phyloP scores from a whole-genome alignment of 1,140 invertebrate species.

The Diplogasteroides magnus region DNA sequence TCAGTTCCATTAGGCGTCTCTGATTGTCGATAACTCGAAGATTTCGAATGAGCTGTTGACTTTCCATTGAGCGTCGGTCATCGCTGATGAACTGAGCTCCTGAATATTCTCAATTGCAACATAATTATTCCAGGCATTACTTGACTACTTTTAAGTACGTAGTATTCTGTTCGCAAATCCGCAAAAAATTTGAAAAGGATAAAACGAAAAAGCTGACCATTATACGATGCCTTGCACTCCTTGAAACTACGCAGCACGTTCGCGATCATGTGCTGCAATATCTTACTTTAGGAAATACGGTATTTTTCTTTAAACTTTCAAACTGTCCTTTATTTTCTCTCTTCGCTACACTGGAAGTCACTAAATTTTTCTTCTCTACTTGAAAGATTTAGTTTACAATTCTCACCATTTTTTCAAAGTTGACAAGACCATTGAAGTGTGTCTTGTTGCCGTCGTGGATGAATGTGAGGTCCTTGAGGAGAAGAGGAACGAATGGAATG shows the following conservation, averaged over 20 bases:
- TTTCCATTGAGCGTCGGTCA: slow-evolving; percentile 16
- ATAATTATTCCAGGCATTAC: background rate
- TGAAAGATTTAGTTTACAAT: background rate
- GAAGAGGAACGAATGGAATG: slow-evolving; percentile 77
- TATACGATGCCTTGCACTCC: slow-evolving; percentile 64
- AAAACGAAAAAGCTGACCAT: background rate
- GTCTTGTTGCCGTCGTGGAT: slow-evolving; percentile 85
- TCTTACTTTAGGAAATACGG: slow-evolving; percentile 4
- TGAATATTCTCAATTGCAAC: background rate
- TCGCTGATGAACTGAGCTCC: background rate
- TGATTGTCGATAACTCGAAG: slow-evolving; percentile 69
- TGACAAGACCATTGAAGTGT: slow-evolving; percentile 71
- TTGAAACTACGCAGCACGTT: slow-evolving; percentile 73
- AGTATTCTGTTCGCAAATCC: background rate
- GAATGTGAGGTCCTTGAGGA: slow-evolving; percentile 82
- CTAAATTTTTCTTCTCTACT: slow-evolving; percentile 1
- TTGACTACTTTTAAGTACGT: background rate
- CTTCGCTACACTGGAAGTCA: background rate
- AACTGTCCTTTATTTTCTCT: background rate
- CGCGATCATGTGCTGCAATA: slow-evolving; percentile 71
- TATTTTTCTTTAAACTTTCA: background rate
- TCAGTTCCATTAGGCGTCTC: slow-evolving; percentile 68
- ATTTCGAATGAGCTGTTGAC: slow-evolving; percentile 39
- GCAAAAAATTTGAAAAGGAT: background rate
- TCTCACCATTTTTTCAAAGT: slow-evolving; percentile 78